Conservation (phyloP, 2,888 invertebrate species). For the Synergus japonicus region DNA sequence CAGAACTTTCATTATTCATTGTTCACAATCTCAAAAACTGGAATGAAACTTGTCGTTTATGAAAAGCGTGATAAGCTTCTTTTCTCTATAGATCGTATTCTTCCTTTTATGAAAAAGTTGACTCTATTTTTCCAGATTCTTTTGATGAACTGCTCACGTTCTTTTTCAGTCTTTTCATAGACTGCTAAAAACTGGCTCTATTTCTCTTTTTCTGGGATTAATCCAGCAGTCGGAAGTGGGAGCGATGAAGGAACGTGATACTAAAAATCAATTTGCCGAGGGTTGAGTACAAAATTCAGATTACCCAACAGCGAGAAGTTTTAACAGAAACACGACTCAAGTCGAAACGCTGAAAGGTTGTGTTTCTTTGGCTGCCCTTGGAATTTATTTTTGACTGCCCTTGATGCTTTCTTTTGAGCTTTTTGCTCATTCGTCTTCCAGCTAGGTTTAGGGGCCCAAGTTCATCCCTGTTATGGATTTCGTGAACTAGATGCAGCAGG, state of each 20-base stretch:
- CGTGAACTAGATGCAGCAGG: background rate
- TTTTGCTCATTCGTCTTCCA: background rate
- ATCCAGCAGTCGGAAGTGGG: constrained; percentile 28
- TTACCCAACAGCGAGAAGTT: background rate
- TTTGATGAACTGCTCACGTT: constrained; percentile 28
- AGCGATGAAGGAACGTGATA: constrained; percentile 34
- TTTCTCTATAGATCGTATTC: constrained; percentile 6
- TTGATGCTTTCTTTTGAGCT: background rate
- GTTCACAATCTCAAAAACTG: too few relatives aligned
- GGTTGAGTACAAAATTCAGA: constrained; percentile 2
- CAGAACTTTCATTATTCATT: too few relatives aligned
- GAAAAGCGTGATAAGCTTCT: background rate
- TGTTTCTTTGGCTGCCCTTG: background rate
- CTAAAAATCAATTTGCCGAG: constrained; percentile 34
- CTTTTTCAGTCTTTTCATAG: constrained; percentile 35
- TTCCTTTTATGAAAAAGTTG: constrained; percentile 22
- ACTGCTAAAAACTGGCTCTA: background rate
- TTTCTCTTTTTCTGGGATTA: constrained; percentile 23
- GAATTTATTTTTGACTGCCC: constrained; percentile 12
- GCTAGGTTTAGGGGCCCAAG: background rate
- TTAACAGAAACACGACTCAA: background rate
- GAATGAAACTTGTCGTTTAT: background rate
- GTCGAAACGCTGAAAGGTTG: constrained; percentile 23
- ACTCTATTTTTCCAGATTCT: background rate
- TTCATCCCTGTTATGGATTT: background rate